Conservation (phyloP, 1,140 invertebrate genomes). For the Drosophila yakuba region DNA sequence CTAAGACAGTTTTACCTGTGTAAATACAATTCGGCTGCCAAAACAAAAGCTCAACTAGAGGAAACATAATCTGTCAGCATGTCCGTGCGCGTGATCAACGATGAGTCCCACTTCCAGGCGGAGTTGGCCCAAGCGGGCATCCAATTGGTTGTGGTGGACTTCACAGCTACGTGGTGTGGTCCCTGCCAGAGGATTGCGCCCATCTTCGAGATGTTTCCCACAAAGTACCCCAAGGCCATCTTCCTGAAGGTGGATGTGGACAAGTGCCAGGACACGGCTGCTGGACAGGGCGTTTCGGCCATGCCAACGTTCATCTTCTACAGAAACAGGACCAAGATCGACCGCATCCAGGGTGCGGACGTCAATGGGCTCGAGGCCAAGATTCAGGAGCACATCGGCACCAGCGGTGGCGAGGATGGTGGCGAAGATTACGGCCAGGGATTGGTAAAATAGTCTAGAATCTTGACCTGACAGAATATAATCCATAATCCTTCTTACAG, state of each 20-base stretch:
- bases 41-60: background rate
- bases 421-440: constrained; percentile 90
- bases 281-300: constrained; percentile 93
- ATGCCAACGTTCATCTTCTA: constrained; percentile 99
- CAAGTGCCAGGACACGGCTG: constrained; percentile 93
- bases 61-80: constrained; percentile 34
- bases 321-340: constrained; percentile 93
- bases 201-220: constrained; percentile 93
- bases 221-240: constrained; percentile 93
- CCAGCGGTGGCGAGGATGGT: constrained; percentile 87
- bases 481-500: constrained; percentile 85
- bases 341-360: constrained; percentile 94
- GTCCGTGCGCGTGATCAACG: constrained; percentile 81
- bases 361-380: constrained; percentile 92
- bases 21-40: background rate
- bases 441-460: constrained; percentile 39
- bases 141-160: constrained; percentile 97
- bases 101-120: constrained; percentile 93
- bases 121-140: constrained; percentile 92
- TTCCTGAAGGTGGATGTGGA: constrained; percentile 99
- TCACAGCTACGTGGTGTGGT: constrained; percentile 97
- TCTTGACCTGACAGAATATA: background rate
- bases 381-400: constrained; percentile 94
- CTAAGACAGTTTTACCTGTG: constrained; percentile 2
- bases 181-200: constrained; percentile 97